Evolutionary conservation across 2,888 invertebrate species (phyloP).

Genomic region (Lagria hirta): DNA sequence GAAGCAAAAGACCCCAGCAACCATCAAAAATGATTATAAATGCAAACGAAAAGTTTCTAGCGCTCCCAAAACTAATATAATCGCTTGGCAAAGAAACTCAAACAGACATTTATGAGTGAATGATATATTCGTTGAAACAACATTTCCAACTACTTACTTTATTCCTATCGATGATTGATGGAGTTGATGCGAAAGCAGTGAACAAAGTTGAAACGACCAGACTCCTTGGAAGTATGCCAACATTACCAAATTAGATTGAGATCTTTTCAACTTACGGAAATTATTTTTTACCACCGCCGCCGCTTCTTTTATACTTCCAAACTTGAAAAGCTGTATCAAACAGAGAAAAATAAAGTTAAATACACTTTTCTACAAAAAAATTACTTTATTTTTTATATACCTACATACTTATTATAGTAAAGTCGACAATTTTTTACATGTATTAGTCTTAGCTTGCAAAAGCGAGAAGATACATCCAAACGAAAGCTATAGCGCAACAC

Average conservation of each 20-base stretch:
- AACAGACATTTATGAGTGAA: neutral
- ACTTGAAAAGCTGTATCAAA: too few species aligned
- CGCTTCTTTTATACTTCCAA: too few species aligned
- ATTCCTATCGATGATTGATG: conserved; percentile 18
- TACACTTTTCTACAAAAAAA: too few species aligned
- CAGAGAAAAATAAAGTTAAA: too few species aligned
- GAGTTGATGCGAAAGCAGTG: conserved; percentile 20
- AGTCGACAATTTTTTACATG: too few species aligned
- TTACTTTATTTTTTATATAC: too few species aligned
- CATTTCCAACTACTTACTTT: conserved; percentile 5
- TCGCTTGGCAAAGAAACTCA: neutral
- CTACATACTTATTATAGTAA: too few species aligned
- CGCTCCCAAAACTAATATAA: neutral
- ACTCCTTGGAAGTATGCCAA: conserved; percentile 12
- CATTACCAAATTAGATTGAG: conserved; percentile 11
- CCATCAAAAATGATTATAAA: conserved; percentile 7
- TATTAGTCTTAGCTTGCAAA: too few species aligned
- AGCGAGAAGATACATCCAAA: too few species aligned
- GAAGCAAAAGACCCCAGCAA: conserved; percentile 1
- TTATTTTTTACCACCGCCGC: too few species aligned
- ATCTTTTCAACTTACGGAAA: conserved; percentile 3
- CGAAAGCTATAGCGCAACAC: too few species aligned
- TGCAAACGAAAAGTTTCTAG: conserved; percentile 5
- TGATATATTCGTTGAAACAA: conserved; percentile 3
- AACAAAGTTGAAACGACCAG: conserved; percentile 12